Evolutionary conservation across 2,888 invertebrate species (phyloP).

Genomic region (Dione vanillae): DNA sequence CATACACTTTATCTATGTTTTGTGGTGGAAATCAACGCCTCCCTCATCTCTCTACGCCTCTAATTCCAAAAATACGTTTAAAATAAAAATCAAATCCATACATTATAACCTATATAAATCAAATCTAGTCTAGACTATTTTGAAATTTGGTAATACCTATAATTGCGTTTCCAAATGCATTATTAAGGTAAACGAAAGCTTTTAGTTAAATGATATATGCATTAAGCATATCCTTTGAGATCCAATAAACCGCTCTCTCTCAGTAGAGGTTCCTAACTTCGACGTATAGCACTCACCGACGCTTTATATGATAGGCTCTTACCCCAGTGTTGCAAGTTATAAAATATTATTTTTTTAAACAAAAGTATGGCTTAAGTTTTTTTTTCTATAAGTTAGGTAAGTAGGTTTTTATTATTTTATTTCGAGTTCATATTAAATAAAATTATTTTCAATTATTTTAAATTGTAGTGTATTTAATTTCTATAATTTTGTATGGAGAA

Average conservation of each 20-base stretch:
- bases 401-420: too few species aligned
- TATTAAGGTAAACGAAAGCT: conserved; percentile 15
- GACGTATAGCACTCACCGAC: conserved; percentile 19
- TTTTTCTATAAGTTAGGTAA: too few species aligned
- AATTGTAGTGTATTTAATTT: too few species aligned
- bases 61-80: too few species aligned
- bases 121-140: too few species aligned
- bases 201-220: conserved; percentile 25
- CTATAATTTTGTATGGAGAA: too few species aligned
- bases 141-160: conserved; percentile 5
- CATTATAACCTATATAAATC: too few species aligned
- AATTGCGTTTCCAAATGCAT: conserved; percentile 12
- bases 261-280: conserved; percentile 27
- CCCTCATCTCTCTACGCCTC: too few species aligned
- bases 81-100: too few species aligned
- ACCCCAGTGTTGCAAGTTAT: background rate
- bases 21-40: background rate
- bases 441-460: too few species aligned
- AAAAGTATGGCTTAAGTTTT: too few species aligned
- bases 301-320: conserved; percentile 13
- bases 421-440: too few species aligned
- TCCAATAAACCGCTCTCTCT: conserved; percentile 25
- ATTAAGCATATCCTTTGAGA: conserved; percentile 24
- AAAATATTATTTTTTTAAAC: background rate
- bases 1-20: background rate